A percentile compares a stretch with the other conserved stretches of the same genome.
phyloP scores from a whole-genome alignment of 2,113 vertebrate genomes.

The Amphiprion ocellaris region DNA sequence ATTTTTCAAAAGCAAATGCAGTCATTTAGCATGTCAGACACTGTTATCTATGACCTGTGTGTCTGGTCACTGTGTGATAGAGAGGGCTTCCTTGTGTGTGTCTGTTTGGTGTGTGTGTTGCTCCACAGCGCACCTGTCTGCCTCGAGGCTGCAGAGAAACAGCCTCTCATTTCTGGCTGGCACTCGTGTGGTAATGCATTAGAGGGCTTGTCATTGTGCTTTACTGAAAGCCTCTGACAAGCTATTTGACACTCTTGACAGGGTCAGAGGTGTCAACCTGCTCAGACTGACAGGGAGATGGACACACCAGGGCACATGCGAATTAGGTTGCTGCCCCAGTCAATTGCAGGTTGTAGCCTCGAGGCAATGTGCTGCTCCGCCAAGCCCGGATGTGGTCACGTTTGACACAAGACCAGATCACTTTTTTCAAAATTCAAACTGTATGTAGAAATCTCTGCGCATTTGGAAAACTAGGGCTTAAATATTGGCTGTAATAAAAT shows the following conservation, averaged over 20 bases:
- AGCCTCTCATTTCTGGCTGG: slow-evolving; percentile 86
- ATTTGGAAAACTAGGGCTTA: background rate
- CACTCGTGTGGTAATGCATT: slow-evolving; percentile 85
- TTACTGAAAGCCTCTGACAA: slow-evolving; percentile 90
- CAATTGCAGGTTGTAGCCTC: slow-evolving; percentile 63
- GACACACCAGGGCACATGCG: slow-evolving; percentile 68
- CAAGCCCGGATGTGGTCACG: slow-evolving; percentile 30
- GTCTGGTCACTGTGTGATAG: slow-evolving; percentile 33
- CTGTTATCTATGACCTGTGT: background rate
- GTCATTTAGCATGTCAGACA: background rate
- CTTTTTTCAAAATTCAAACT: background rate
- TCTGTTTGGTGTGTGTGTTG: slow-evolving; percentile 37
- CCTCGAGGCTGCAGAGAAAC: slow-evolving; percentile 86
- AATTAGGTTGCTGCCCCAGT: slow-evolving; percentile 70
- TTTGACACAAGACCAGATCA: slow-evolving; percentile 16
- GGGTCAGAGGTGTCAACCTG: slow-evolving; percentile 82
- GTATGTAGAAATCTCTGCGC: background rate
- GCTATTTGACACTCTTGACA: slow-evolving; percentile 85
- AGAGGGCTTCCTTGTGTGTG: slow-evolving; percentile 19
- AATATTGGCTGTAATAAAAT: background rate
- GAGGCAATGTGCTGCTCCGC: slow-evolving; percentile 29
- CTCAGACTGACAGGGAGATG: slow-evolving; percentile 74
- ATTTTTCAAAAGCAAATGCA: no score
- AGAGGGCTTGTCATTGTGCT: slow-evolving; percentile 86
- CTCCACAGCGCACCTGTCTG: slow-evolving; percentile 89